Conservation (phyloP, 2,113 vertebrate species). For the Malurus cyaneus region DNA sequence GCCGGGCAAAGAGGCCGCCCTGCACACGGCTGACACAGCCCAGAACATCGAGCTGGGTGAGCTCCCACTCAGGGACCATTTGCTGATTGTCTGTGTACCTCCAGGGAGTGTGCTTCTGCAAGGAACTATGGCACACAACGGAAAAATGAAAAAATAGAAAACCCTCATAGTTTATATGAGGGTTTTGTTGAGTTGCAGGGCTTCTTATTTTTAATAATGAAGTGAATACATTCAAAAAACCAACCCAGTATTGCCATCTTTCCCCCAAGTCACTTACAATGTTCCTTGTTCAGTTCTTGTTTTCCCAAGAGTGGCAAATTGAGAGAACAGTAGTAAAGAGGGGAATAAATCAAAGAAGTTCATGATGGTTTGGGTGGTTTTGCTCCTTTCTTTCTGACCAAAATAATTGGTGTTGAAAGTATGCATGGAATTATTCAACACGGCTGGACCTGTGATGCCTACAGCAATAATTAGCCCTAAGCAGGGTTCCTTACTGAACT, state of each 20-base stretch:
- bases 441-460: neutral
- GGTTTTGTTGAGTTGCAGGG: neutral
- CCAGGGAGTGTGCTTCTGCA: neutral
- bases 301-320: neutral
- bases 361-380: neutral
- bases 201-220: neutral
- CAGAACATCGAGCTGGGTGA: slow-evolving; percentile 96
- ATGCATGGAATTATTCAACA: neutral
- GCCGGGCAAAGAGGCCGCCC: slow-evolving; percentile 87
- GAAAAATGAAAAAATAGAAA: neutral
- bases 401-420: neutral
- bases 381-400: neutral
- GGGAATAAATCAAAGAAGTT: neutral
- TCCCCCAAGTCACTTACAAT: neutral
- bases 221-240: fast-evolving
- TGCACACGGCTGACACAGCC: slow-evolving; percentile 91
- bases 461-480: neutral
- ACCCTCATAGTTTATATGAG: neutral
- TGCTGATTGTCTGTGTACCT: neutral
- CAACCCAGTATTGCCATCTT: neutral
- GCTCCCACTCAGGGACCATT: neutral
- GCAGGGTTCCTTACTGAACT: neutral
- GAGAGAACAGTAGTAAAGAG: neutral
- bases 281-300: neutral
- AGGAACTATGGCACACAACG: neutral